These are phyloP conservation scores for Lota lota DNA, from an alignment of 2,113 vertebrate species.

Conservation along the genomic window DNA sequence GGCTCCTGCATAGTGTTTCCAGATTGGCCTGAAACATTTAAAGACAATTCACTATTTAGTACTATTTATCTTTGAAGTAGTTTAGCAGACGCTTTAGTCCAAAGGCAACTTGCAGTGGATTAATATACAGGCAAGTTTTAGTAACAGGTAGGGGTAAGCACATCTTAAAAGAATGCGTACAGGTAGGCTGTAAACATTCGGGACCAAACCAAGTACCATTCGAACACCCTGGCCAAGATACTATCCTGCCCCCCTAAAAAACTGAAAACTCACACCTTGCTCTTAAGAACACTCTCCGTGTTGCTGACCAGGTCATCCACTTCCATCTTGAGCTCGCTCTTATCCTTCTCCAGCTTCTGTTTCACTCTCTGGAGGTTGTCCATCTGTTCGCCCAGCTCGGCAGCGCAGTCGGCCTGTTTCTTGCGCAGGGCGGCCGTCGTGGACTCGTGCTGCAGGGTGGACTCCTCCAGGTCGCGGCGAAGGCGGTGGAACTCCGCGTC, in stretches of 20 bases:
- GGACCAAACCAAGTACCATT: too few species aligned
- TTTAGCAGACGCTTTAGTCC: too few species aligned
- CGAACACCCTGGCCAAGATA: too few species aligned
- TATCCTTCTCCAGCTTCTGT: conserved; percentile 65
- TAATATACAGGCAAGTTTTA: too few species aligned
- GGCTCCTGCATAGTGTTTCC: conserved; percentile 55
- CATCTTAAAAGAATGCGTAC: too few species aligned
- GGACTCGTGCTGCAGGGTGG: conserved; percentile 75
- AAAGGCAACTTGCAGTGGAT: too few species aligned
- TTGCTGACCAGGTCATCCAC: conserved; percentile 62
- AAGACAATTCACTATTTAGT: background rate
- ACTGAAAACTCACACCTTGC: conserved; percentile 62
- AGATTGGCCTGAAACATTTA: conserved; percentile 42
- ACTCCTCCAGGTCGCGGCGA: conserved; percentile 73
- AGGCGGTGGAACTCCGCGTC: conserved; percentile 74
- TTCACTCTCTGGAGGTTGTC: conserved; percentile 74
- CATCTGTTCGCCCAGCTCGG: conserved; percentile 58
- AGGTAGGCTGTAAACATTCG: too few species aligned
- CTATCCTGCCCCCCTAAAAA: too few species aligned
- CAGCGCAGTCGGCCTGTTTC: conserved; percentile 59
- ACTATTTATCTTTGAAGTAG: too few species aligned
- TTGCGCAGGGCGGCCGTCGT: conserved; percentile 52
- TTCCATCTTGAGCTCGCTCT: conserved; percentile 77
- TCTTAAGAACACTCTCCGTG: conserved; percentile 62
- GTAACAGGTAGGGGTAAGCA: too few species aligned